Percentiles rank a stretch among this genome's conserved stretches.
phyloP scores from a whole-genome alignment of 1,140 invertebrate genomes.

The Ceratosolen solmsi region DNA sequence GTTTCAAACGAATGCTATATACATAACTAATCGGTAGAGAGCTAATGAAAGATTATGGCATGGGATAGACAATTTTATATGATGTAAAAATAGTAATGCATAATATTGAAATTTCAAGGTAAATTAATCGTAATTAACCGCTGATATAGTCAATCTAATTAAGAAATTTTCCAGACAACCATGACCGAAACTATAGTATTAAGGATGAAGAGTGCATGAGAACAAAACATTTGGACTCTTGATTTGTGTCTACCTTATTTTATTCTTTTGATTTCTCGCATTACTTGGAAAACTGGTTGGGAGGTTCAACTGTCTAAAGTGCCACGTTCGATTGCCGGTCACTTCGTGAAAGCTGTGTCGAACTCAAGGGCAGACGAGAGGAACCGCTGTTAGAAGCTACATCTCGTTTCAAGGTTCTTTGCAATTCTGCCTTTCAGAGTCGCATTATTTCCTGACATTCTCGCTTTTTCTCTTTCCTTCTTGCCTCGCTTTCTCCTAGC shows the following conservation, averaged over 20 bases:
- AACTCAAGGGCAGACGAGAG: conserved; percentile 45
- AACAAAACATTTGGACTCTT: background rate
- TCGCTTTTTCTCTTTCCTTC: background rate
- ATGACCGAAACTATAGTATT: too few species aligned
- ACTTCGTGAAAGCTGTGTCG: conserved; percentile 47
- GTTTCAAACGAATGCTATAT: too few species aligned
- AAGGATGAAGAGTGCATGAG: conserved; percentile 35
- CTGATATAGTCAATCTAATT: too few species aligned
- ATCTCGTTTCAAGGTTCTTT: conserved; percentile 14
- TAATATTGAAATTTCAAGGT: too few species aligned
- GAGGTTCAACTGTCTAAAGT: conserved; percentile 28
- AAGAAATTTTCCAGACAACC: too few species aligned
- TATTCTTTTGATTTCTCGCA: conserved; percentile 16
- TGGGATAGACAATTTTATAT: too few species aligned
- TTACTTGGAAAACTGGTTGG: conserved; percentile 26
- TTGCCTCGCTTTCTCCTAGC: background rate
- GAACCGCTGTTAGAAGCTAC: conserved; percentile 4
- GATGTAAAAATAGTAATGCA: too few species aligned
- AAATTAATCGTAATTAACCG: too few species aligned
- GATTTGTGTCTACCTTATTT: conserved; percentile 4
- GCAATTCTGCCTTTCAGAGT: too few species aligned
- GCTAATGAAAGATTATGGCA: too few species aligned
- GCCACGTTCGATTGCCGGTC: conserved; percentile 52
- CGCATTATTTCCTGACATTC: too few species aligned
- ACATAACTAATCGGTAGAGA: too few species aligned